Evolutionary conservation across 64 coral and sea anemone species (phyloP).

Genomic region (Porites australiensis): DNA sequence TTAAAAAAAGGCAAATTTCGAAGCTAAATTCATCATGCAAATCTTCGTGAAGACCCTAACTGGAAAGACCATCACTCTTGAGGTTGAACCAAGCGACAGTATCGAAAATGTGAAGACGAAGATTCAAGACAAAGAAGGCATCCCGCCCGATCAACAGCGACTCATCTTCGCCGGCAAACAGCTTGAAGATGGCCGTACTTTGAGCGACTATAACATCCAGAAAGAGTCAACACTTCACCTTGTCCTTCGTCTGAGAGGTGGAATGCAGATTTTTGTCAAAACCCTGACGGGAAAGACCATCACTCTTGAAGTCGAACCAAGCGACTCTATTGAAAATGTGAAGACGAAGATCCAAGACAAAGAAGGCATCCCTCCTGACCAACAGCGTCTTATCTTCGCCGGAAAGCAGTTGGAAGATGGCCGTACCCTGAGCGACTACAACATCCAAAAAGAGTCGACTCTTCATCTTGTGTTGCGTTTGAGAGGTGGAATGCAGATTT

Average conservation of each 20-base stretch:
- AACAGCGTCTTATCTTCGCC: conserved; percentile 73
- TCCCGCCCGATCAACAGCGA: conserved; percentile 68
- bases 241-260: conserved; percentile 28
- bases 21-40: conserved; percentile 49
- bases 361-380: conserved; percentile 79
- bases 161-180: conserved; percentile 75
- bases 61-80: conserved; percentile 82
- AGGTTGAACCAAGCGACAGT: conserved; percentile 84
- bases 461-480: conserved; percentile 63
- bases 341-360: conserved; percentile 82
- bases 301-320: conserved; percentile 73
- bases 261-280: conserved; percentile 83
- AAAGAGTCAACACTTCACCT: conserved; percentile 72
- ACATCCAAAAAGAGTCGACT: conserved; percentile 74
- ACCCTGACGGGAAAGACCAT: conserved; percentile 82
- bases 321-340: conserved; percentile 77
- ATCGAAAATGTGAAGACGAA: conserved; percentile 90
- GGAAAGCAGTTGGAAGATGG: conserved; percentile 77
- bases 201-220: conserved; percentile 75
- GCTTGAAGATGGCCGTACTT: conserved; percentile 67
- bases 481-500: conserved; percentile 78
- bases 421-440: conserved; percentile 73
- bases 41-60: conserved; percentile 83
- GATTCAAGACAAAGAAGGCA: conserved; percentile 74
- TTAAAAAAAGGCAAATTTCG: conserved; percentile 9